Base-by-base conservation (phyloP, 2,113 vertebrate species). In the Neopipo cinnamomea region DNA sequence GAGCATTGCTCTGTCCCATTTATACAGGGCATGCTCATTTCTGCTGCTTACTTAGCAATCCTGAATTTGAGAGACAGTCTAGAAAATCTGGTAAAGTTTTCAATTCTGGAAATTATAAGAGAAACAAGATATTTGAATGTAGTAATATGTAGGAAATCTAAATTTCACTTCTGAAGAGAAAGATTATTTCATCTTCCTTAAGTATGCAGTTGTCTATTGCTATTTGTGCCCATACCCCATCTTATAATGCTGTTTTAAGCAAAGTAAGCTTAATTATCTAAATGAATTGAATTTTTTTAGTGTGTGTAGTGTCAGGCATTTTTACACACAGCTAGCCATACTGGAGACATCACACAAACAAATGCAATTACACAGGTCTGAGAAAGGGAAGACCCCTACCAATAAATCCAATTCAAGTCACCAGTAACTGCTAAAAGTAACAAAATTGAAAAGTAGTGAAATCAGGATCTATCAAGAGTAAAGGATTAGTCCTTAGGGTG, bases 151-250 rank as follows among this genome's bases (percentile, higher is more conserved):
- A 44, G 6, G 12, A 76, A 80, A 80, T 49, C 11, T 39, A 85
- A 47, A 92, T 72, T 72, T 65, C 22, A 16, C 6, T 85, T 82
- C 49, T 76, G 31, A 58, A 49, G 53, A 76, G 44, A 59, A 58
- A 67, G 19, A 56, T 41, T 78, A 62, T 53, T 65, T 24, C 18
- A 44, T 56, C 14, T 88, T 72, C 66, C 31, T 70, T n/a, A 89
- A 68, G 16, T 6, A 37, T 20, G 18, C 20, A 80, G 12, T 8
- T 50, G 5, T 46, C 27, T 0, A 0, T 17, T 44, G n/a, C 9
- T 85, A 10, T 27, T 62, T 39, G 20, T n/a, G 19, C 12, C 23
- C 46, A 72, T 11, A 28, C 8, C 68, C 28, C 30, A 61, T 5
- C 4, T 82, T 41, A 52, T 4, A 56, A 56, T 8, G 41, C 1